phyloP scores from a whole-genome alignment of 2,113 vertebrate species.

The Ursus arctos region DNA sequence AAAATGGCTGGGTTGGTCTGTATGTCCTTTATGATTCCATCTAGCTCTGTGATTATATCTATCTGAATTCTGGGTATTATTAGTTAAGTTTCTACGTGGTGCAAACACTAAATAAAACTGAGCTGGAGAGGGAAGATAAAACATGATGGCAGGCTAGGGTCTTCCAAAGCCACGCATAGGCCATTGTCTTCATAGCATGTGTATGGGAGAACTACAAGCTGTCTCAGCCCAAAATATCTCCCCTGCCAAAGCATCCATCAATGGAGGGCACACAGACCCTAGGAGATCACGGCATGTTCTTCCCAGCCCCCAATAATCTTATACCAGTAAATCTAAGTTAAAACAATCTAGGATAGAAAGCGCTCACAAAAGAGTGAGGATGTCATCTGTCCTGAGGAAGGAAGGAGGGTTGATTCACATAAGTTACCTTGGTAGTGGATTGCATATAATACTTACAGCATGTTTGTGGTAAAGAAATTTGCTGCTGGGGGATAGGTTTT shows the following conservation, averaged over 20 bases:
- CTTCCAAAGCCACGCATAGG: not conserved
- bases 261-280: not conserved
- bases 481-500: not conserved
- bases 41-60: not conserved
- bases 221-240: not conserved
- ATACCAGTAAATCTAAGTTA: not conserved
- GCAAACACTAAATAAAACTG: not conserved
- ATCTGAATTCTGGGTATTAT: not conserved
- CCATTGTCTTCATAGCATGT: not conserved
- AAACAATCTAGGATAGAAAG: not conserved
- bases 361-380: not conserved
- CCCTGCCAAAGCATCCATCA: not conserved
- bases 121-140: not conserved
- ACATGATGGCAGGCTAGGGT: not conserved
- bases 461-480: not conserved
- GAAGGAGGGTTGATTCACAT: not conserved
- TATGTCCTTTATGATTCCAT: not conserved
- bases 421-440: not conserved
- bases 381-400: not conserved
- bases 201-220: not conserved
- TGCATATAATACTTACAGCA: not conserved
- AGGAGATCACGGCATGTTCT: not conserved
- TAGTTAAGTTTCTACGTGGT: not conserved
- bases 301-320: not conserved
- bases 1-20: not conserved